Evolutionary conservation across 2,888 invertebrate species (phyloP).

Genomic region (Orchesellides sinensis): DNA sequence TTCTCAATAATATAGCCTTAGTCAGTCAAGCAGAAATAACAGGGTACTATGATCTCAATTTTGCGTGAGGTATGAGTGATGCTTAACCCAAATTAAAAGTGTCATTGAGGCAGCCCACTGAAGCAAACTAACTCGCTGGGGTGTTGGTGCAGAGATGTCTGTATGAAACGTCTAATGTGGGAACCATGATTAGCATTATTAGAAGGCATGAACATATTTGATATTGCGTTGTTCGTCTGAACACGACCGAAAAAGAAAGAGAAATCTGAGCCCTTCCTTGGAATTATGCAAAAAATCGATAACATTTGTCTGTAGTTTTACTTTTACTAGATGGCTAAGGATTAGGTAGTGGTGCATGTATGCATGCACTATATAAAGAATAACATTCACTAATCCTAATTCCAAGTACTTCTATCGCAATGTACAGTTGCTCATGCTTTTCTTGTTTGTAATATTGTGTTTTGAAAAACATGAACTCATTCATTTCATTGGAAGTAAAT

Average conservation of each 20-base stretch:
- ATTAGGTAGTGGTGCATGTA: background rate
- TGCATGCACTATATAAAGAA: background rate
- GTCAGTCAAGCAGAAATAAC: background rate
- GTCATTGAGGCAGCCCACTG: constrained; percentile 61
- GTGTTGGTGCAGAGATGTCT: background rate
- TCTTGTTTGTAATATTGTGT: background rate
- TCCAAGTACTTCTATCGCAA: background rate
- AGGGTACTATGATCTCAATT: constrained; percentile 32
- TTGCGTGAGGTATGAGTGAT: constrained; percentile 65
- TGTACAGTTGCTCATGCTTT: background rate
- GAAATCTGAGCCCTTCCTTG: background rate
- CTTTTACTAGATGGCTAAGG: no score
- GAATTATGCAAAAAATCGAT: constrained; percentile 14
- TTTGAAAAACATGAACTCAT: no score
- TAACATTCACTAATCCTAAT: constrained; percentile 24
- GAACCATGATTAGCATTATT: background rate
- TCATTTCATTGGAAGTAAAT: background rate
- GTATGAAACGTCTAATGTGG: background rate
- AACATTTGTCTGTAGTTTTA: background rate
- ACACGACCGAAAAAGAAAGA: background rate
- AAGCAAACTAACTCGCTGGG: background rate
- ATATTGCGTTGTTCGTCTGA: no score
- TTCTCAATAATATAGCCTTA: background rate
- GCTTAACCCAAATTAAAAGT: constrained; percentile 67
- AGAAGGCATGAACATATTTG: no score